Conservation (phyloP, 2,888 invertebrate species). For the Apamea sordens region DNA sequence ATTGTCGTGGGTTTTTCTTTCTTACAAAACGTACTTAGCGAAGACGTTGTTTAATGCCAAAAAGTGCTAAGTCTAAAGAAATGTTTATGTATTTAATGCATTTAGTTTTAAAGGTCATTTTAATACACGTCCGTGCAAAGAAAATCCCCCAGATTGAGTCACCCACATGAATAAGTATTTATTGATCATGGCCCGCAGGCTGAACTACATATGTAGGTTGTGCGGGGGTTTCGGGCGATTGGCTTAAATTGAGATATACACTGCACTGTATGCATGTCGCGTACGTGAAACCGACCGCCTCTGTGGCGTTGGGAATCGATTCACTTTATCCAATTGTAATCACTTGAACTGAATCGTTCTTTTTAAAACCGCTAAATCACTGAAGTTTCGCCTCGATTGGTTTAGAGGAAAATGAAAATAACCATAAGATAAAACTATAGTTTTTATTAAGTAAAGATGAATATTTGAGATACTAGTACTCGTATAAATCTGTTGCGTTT, state of each 20-base stretch:
- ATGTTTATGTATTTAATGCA: background rate
- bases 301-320: conserved; percentile 33
- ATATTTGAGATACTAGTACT: background rate
- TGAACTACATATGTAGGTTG: conserved; percentile 37
- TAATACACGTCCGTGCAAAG: conserved; percentile 3
- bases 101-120: background rate
- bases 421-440: background rate
- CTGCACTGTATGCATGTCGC: conserved; percentile 49
- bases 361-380: conserved; percentile 12
- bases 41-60: background rate
- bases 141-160: conserved; percentile 46
- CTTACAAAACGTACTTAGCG: background rate
- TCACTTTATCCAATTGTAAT: conserved; percentile 44
- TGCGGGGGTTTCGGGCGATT: conserved; percentile 36
- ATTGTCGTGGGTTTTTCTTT: conserved; percentile 28
- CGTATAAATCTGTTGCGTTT: conserved; percentile 53
- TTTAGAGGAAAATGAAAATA: conserved; percentile 17
- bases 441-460: background rate
- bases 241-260: conserved; percentile 45
- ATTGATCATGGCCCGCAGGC: conserved; percentile 48
- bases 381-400: background rate
- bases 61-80: background rate
- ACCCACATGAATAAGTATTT: conserved; percentile 40
- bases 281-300: conserved; percentile 36
- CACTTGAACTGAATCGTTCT: conserved; percentile 9